Percentiles rank a stretch among this genome's conserved stretches.
These are phyloP conservation scores for Athene cunicularia DNA, from an alignment of 2,113 vertebrate species.

Conservation along the genomic window DNA sequence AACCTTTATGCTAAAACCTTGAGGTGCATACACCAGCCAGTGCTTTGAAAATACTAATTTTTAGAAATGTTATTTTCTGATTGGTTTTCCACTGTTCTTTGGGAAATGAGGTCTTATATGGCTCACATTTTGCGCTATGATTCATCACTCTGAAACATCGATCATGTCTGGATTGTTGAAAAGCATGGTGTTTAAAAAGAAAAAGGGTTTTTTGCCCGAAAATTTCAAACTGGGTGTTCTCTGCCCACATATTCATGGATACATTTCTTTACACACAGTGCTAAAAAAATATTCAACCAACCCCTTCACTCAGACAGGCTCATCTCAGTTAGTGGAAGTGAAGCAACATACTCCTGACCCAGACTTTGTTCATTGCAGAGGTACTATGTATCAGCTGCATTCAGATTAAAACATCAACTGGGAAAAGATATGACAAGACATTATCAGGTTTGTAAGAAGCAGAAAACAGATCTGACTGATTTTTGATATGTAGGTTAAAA, in stretches of 20 bases:
- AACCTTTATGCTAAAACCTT: slow-evolving; percentile 4
- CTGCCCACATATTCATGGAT: not conserved
- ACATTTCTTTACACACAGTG: not conserved
- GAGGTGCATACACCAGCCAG: not conserved
- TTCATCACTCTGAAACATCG: slow-evolving; percentile 2
- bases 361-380: not conserved
- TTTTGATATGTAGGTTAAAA: not conserved
- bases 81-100: not conserved
- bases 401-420: not conserved
- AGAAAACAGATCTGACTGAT: not conserved
- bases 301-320: not conserved
- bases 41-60: not conserved
- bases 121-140: slow-evolving; percentile 20
- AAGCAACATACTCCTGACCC: not conserved
- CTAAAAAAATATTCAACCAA: not conserved
- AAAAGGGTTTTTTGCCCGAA: not conserved
- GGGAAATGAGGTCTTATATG: slow-evolving; percentile 12
- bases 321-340: not conserved
- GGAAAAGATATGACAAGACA: not conserved
- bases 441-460: not conserved
- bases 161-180: slow-evolving; percentile 40
- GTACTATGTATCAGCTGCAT: not conserved
- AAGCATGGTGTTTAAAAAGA: slow-evolving; percentile 4
- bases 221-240: slow-evolving; percentile 45
- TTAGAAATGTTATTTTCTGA: not conserved